Evolutionary conservation across 2,888 invertebrate species (phyloP).

Genomic region (Apantesis nais): DNA sequence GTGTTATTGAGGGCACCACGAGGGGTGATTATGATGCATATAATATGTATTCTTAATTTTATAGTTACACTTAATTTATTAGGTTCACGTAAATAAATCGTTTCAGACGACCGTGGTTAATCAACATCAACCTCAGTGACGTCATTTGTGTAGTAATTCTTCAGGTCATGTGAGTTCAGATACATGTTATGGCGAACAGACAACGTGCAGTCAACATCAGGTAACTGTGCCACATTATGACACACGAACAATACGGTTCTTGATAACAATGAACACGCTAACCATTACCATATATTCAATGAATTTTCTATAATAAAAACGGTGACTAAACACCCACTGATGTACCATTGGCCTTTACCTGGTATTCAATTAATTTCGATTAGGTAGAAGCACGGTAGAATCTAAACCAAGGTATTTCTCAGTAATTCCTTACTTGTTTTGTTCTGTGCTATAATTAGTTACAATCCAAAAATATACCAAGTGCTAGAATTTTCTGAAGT

Average conservation of each 20-base stretch:
- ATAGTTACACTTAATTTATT: background rate
- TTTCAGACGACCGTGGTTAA: background rate
- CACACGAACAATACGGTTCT: conserved; percentile 30
- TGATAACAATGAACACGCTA: conserved; percentile 35
- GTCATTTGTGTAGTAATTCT: too few relatives aligned
- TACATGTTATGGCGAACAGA: background rate
- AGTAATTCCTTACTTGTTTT: background rate
- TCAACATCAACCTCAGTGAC: background rate
- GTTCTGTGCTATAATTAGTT: background rate
- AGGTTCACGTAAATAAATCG: background rate
- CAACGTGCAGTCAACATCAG: conserved; percentile 20
- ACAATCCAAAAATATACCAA: background rate
- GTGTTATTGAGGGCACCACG: background rate
- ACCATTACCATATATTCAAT: conserved; percentile 42
- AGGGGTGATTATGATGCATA: background rate
- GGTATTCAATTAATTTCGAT: conserved; percentile 11
- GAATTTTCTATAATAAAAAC: conserved; percentile 28
- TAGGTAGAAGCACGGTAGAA: background rate
- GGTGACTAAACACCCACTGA: conserved; percentile 25
- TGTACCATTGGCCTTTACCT: conserved; percentile 22
- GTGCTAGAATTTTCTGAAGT: background rate
- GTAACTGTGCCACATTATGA: conserved; percentile 36
- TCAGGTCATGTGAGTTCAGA: background rate
- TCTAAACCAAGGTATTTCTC: background rate
- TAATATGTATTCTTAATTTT: background rate